Conservation (phyloP, 2,113 vertebrate genomes). For the Proteles cristata region DNA sequence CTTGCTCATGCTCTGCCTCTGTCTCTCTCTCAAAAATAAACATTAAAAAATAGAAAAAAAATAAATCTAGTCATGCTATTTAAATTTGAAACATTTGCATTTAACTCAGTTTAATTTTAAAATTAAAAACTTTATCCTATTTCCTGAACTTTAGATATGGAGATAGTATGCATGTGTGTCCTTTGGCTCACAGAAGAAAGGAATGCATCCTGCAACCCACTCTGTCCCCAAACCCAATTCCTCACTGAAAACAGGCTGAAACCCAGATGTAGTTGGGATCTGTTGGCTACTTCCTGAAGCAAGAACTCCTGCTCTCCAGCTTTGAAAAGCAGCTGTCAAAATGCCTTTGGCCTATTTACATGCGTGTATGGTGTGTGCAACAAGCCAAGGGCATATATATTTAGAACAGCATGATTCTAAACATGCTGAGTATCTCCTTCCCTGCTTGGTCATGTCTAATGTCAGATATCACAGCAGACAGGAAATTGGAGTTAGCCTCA, state of each 20-base stretch:
- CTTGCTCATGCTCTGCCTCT: too few relatives aligned
- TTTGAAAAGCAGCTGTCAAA: constrained; percentile 6
- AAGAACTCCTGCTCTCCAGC: background rate
- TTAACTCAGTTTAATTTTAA: constrained; percentile 5
- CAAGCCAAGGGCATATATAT: background rate
- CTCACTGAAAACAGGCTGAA: background rate
- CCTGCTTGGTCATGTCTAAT: background rate
- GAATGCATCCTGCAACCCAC: rapidly evolving
- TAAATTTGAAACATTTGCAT: background rate
- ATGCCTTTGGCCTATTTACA: background rate
- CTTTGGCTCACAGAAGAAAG: background rate
- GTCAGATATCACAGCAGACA: background rate
- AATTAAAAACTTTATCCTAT: background rate
- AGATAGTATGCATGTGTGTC: background rate
- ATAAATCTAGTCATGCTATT: background rate
- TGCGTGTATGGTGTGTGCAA: background rate
- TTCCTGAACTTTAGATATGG: background rate
- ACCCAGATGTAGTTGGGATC: background rate
- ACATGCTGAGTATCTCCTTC: background rate
- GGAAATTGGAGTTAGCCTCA: background rate
- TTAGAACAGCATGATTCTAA: background rate
- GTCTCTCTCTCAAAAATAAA: too few relatives aligned
- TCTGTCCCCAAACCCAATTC: background rate
- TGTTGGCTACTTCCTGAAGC: background rate
- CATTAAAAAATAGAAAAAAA: too few relatives aligned